These are phyloP conservation scores for Cheilosia urbana DNA, from an alignment of 2,888 invertebrate species.

Conservation along the genomic window DNA sequence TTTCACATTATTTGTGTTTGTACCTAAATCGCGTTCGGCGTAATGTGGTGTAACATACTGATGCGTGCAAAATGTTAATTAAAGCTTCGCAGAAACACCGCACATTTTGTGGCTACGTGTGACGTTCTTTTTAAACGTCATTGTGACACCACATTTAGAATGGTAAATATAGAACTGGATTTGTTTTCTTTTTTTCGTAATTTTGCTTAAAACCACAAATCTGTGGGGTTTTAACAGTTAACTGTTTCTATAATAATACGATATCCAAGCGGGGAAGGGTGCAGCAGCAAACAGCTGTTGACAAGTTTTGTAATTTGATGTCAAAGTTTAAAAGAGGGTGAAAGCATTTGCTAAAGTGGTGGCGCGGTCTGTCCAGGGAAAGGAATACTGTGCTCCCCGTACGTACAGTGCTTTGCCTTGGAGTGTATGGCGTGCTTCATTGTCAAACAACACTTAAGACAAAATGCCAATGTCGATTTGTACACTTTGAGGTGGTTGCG, in stretches of 20 bases:
- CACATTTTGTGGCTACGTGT: constrained; percentile 34
- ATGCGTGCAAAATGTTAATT: constrained; percentile 63
- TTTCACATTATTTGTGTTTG: constrained; percentile 11
- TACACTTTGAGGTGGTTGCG: constrained; percentile 40
- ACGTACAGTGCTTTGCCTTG: constrained; percentile 1
- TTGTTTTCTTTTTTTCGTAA: not conserved
- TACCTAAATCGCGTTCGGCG: constrained; percentile 40
- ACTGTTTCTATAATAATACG: not conserved
- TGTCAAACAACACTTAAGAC: constrained; percentile 56
- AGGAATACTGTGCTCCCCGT: constrained; percentile 11
- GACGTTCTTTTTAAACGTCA: constrained; percentile 15
- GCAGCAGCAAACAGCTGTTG: constrained; percentile 27
- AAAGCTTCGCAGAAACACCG: constrained; percentile 28
- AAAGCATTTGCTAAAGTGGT: constrained; percentile 28
- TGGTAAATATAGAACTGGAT: not conserved
- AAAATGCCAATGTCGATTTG: constrained; percentile 66
- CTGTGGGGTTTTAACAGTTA: not conserved
- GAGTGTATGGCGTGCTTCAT: constrained; percentile 30
- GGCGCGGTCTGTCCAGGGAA: constrained; percentile 25
- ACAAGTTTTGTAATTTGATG: constrained; percentile 53
- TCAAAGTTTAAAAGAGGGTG: constrained; percentile 47
- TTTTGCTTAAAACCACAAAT: not conserved
- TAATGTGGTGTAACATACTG: constrained; percentile 49
- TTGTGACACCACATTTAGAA: constrained; percentile 21
- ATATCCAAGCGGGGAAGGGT: not conserved